Base-by-base conservation (phyloP, 2,797 vertebrate genomes). In the Xenentodon cancila region DNA sequence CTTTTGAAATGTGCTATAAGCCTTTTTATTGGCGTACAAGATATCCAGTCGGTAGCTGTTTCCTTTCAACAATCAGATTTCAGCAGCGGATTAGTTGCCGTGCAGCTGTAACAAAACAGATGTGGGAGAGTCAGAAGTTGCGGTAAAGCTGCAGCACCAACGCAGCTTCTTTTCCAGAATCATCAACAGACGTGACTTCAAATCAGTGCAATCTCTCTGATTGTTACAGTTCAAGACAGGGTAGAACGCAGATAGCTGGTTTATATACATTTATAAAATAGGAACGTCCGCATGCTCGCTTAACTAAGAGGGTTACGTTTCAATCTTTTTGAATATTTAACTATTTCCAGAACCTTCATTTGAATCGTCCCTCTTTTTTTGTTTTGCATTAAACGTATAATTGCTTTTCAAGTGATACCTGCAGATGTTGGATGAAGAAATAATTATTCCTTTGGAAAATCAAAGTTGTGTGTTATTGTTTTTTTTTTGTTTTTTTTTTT, bases 271-370 rank as follows among this genome's bases (percentile, higher is more conserved):
- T 11, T 11, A 37, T 37, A 9, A 64, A 49, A 37, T 73, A 59
- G 20, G 45, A 45, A 30, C 56, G 44, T 59, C 27, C 27, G 62
- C 22, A n/a, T 32, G 18, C 58, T 56, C 51, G 47, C 25, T n/a
- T 7, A 18, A 18, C 16, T 9, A 47, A 51, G 64, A 58, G 53
- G 4, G 7, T 13, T 37, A 48, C 25, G 13, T 60, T 57, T 56
- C 44, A 73, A 53, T 70, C 72, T 71, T 85, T 85, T 75, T 25
- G 49, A 73, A 68, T 71, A 19, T 65, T 56, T 19, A 20, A 30
- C 25, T 12, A 21, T 27, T 44, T 45, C 8, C 48, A 56, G 6
- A 0, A 50, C 12, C n/a, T 45, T 17, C 30, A 64, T 40, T 74
- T 54, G 17, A 62, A 46, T 53, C 6, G 17, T 62, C 25, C 22